Base-by-base conservation (phyloP, 2,888 invertebrate species). In the Habroteleia sp. region DNA sequence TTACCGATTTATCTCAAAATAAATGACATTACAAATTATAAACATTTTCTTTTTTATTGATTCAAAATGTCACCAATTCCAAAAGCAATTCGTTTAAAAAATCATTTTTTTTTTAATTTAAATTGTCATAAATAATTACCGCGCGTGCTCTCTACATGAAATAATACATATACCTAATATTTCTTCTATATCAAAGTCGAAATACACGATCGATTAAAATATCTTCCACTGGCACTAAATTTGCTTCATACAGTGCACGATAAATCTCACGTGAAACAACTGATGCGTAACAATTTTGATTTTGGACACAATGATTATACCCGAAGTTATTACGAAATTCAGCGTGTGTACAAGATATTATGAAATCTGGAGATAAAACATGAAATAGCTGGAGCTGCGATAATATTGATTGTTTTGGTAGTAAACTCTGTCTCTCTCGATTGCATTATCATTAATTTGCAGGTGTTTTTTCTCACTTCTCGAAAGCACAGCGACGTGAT, bases 361-460 rank as follows among this genome's bases (percentile, higher is more conserved):
- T 31, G 31, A 29, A 16, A 46, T 10, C 8, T 2, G 1, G 7
- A 13, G n/a, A 13, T 1, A 0, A 23, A 20, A 48, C n/a, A 33
- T 48, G 11, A 48, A 48, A 33, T 48, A 48, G 37, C 3, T 37
- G 5, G 1, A 13, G 10, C n/a, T 20, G 7, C 4, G 27, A 62
- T 39, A 58, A 63, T 63, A 72, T 69, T 69, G 52, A 65, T 63
- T 52, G 73, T 73, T 65, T 65, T 60, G 44, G 46, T 63, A 50
- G 62, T 56, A 50, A 35, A 46, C 41, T 35, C n/a, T n/a, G n/a
- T n/a, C 16, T 44, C 39, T 44, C 20, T n/a, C 23, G 11, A 66
- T 60, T 46, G 66, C 68, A 56, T 66, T 66, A 74, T 74, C 46
- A 50, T 42, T 42, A 56, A 62, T 54, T 63, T 56, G 62, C 74